A percentile compares a stretch with the other conserved stretches of the same genome.
Conservation (phyloP, 2,113 vertebrate genomes). For the Ciconia boyciana region DNA sequence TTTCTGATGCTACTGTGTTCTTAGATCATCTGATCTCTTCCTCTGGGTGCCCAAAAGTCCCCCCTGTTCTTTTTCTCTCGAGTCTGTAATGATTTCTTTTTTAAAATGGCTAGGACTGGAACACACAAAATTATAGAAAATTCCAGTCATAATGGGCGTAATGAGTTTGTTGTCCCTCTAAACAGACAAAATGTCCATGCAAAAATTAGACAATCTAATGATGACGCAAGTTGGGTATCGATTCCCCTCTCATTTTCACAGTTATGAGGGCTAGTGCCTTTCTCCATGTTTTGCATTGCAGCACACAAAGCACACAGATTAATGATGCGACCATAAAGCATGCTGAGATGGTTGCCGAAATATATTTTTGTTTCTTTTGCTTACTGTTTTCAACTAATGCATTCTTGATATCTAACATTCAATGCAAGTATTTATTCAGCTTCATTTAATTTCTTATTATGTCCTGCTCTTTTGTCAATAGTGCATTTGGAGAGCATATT, state of each 20-base stretch:
- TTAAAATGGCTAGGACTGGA: not conserved
- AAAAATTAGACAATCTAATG: not conserved
- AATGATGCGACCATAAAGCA: not conserved
- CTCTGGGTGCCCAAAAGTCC: not conserved
- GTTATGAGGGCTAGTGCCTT: not conserved
- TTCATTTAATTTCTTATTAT: slow-evolving; percentile 73
- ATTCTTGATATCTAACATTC: slow-evolving; percentile 21
- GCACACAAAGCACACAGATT: not conserved
- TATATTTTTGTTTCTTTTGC: not conserved
- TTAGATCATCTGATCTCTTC: not conserved
- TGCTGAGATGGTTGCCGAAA: not conserved
- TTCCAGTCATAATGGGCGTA: not conserved
- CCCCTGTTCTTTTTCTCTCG: not conserved
- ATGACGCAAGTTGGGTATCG: not conserved
- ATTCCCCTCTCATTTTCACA: not conserved
- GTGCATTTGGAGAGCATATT: slow-evolving; percentile 45
- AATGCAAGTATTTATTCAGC: slow-evolving; percentile 67
- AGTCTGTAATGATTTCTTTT: not conserved
- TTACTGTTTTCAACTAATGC: slow-evolving; percentile 51
- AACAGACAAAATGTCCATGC: not conserved
- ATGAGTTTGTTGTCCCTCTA: not conserved
- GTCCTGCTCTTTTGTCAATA: slow-evolving; percentile 62
- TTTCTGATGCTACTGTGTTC: not conserved
- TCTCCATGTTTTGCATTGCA: not conserved
- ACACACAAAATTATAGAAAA: not conserved